Conservation (phyloP, 2,113 vertebrate species). For the Pterophyllum scalare region DNA sequence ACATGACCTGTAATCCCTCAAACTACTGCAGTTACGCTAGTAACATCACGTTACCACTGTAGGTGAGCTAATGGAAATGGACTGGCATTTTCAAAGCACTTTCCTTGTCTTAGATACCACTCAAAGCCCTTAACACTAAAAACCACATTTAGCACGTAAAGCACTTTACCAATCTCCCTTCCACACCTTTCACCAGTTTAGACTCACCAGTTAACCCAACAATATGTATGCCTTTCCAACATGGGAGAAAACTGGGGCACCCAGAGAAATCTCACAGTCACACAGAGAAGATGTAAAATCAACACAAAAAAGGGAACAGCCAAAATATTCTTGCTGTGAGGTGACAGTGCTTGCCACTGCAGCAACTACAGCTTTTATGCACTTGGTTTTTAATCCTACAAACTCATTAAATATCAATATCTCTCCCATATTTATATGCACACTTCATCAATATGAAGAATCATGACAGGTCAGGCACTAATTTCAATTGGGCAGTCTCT, state of each 20-base stretch:
- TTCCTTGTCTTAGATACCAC: background rate
- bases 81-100: background rate
- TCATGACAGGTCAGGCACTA: slow-evolving; percentile 2
- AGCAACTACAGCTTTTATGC: background rate
- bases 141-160: too few species aligned
- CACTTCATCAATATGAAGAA: background rate
- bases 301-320: background rate
- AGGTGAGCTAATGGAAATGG: background rate
- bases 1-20: background rate
- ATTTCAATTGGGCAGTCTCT: background rate
- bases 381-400: background rate
- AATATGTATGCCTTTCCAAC: background rate
- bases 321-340: background rate
- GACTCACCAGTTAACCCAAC: too few species aligned
- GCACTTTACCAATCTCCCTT: too few species aligned
- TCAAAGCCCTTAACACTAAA: too few species aligned
- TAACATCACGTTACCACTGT: background rate
- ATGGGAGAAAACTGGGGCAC: background rate
- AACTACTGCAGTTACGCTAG: background rate
- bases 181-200: too few species aligned
- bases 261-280: background rate
- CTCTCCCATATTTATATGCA: background rate
- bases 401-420: background rate
- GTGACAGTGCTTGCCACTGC: background rate
- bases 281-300: background rate